A percentile compares a stretch with the other conserved stretches of the same genome.
Conservation (phyloP, 2,888 invertebrate genomes). For the Orthonevra nobilis region DNA sequence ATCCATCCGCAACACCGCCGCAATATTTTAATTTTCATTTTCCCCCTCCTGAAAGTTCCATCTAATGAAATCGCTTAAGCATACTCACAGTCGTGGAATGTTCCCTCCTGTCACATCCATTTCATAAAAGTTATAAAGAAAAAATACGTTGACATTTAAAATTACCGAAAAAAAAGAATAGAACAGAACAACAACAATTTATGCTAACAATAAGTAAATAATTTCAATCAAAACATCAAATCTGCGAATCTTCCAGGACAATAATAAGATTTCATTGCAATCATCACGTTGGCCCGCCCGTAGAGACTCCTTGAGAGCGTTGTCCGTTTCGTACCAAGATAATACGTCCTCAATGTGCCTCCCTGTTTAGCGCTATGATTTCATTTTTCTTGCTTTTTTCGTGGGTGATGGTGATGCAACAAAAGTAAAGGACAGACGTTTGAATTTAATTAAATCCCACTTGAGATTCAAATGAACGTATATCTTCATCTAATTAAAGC, state of each 20-base stretch:
- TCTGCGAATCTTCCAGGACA: constrained; percentile 34
- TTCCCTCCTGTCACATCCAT: constrained; percentile 18
- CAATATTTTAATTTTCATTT: constrained; percentile 35
- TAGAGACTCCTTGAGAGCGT: neutral
- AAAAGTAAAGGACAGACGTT: constrained; percentile 64
- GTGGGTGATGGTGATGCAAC: constrained; percentile 34
- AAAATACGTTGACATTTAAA: constrained; percentile 17
- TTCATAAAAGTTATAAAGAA: constrained; percentile 9
- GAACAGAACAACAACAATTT: constrained; percentile 20
- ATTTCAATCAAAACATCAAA: constrained; percentile 62
- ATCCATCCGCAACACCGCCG: no score
- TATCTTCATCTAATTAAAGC: constrained; percentile 69
- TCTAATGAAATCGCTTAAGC: constrained; percentile 44
- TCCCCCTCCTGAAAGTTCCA: constrained; percentile 2
- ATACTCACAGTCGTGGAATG: neutral
- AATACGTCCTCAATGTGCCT: constrained; percentile 38
- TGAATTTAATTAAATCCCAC: constrained; percentile 71
- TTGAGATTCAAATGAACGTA: constrained; percentile 70
- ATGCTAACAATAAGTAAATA: constrained; percentile 63
- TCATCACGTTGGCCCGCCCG: constrained; percentile 21
- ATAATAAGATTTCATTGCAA: constrained; percentile 63
- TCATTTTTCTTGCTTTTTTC: constrained; percentile 13
- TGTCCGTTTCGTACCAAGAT: constrained; percentile 12
- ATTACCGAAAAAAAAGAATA: neutral
- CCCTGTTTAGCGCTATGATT: constrained; percentile 48